A percentile compares a stretch with the other conserved stretches of the same genome.
Conservation (phyloP, 2,888 invertebrate species). For the Hirtodrosophila confusa region DNA sequence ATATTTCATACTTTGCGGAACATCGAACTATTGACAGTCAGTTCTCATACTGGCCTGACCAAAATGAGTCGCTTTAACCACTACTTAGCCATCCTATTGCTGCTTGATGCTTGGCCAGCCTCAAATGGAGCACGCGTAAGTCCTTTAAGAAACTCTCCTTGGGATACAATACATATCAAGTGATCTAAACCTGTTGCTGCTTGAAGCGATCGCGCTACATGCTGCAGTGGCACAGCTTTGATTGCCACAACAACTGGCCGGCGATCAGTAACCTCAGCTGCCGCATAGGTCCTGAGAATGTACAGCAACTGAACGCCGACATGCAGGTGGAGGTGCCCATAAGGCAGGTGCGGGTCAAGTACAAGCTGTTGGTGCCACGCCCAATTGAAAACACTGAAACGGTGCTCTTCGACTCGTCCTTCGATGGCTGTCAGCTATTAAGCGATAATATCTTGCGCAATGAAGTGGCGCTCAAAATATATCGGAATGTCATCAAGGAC, state of each 20-base stretch:
- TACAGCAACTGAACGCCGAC: background rate
- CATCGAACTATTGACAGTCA: background rate
- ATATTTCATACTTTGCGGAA: no score
- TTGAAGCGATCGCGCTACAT: conserved; percentile 25
- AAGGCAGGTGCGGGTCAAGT: background rate
- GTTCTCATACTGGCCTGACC: conserved; percentile 11
- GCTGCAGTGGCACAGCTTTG: conserved; percentile 18
- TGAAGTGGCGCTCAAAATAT: conserved; percentile 1
- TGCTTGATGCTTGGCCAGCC: background rate
- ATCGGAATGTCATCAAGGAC: conserved; percentile 11
- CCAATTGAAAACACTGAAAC: conserved; percentile 17
- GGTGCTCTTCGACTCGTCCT: conserved; percentile 13
- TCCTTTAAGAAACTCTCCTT: background rate
- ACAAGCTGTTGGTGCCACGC: conserved; percentile 18
- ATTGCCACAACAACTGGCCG: conserved; percentile 8
- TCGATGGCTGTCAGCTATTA: conserved; percentile 24
- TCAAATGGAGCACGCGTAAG: conserved; percentile 22
- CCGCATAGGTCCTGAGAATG: conserved; percentile 5
- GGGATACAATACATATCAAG: background rate
- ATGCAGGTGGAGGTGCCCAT: background rate
- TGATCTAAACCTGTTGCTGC: background rate
- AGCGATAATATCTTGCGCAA: conserved; percentile 3
- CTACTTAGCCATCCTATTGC: background rate
- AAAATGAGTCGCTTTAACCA: background rate
- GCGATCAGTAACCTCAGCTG: conserved; percentile 2